Conservation (phyloP, 2,797 vertebrate species). For the Taeniopygia guttata region DNA sequence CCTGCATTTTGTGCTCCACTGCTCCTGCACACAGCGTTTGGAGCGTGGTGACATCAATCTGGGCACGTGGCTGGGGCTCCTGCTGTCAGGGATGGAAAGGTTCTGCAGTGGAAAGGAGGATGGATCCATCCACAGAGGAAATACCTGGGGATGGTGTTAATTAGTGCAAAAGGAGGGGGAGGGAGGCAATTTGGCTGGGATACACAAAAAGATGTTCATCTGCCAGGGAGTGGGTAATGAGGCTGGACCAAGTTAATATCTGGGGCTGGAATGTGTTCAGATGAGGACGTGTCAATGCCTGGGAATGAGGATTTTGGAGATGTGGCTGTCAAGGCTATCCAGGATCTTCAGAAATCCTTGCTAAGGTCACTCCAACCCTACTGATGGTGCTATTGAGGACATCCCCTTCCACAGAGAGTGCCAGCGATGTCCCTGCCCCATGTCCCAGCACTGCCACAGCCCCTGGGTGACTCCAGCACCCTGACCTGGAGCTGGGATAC, state of each 20-base stretch:
- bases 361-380: not conserved
- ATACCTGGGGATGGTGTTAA: not conserved
- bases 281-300: not conserved
- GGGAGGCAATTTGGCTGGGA: not conserved
- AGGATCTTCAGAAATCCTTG: not conserved
- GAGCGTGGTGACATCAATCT: not conserved
- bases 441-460: not conserved
- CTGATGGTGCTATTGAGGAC: not conserved
- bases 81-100: not conserved
- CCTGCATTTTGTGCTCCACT: not conserved
- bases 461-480: not conserved
- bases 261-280: not conserved
- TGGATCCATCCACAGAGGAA: fast-evolving
- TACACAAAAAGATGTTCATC: not conserved
- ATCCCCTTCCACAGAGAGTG: fast-evolving
- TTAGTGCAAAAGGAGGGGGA: not conserved
- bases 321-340: not conserved
- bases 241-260: not conserved
- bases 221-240: not conserved
- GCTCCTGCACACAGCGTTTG: not conserved
- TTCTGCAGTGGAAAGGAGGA: not conserved
- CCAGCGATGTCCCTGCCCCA: fast-evolving
- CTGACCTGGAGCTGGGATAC: not conserved
- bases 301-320: not conserved
- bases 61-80: not conserved